phyloP scores from a whole-genome alignment of 2,888 invertebrate species.

The Mythimna albipuncta region DNA sequence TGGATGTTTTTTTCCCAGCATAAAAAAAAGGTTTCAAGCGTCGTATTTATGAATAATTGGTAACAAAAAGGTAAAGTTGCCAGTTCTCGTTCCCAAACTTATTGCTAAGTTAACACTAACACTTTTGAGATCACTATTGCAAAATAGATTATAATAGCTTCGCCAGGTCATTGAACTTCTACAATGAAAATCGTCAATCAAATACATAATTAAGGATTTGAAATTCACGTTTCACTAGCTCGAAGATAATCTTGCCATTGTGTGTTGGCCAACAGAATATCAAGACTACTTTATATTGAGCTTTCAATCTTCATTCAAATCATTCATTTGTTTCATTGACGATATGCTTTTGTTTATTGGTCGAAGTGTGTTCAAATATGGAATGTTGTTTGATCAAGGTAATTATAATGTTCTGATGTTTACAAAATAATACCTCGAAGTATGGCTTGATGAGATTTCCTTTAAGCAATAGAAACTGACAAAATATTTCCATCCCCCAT shows the following conservation, averaged over 20 bases:
- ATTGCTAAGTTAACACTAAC: too few species aligned
- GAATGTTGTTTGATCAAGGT: constrained; percentile 29
- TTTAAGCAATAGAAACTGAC: too few species aligned
- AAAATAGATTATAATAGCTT: too few species aligned
- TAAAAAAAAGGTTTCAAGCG: too few species aligned
- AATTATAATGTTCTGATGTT: neutral
- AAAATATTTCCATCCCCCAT: too few species aligned
- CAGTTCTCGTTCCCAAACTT: too few species aligned
- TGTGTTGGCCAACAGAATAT: constrained; percentile 47
- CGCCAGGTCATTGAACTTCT: constrained; percentile 14
- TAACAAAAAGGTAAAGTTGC: too few species aligned
- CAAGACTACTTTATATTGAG: constrained; percentile 50
- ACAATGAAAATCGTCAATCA: neutral
- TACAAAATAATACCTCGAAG: neutral
- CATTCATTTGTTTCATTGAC: constrained; percentile 57
- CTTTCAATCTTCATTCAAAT: constrained; percentile 62
- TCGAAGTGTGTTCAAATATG: constrained; percentile 23
- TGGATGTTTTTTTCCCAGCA: too few species aligned
- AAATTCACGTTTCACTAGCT: constrained; percentile 53
- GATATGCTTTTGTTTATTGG: constrained; percentile 53
- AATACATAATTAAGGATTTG: constrained; percentile 46
- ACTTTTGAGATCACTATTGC: too few species aligned
- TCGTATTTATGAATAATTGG: too few species aligned
- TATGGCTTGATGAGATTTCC: too few species aligned
- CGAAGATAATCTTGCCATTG: constrained; percentile 65